Evolutionary conservation across 2,888 invertebrate genomes (phyloP).

Genomic region (Carcina quercana): DNA sequence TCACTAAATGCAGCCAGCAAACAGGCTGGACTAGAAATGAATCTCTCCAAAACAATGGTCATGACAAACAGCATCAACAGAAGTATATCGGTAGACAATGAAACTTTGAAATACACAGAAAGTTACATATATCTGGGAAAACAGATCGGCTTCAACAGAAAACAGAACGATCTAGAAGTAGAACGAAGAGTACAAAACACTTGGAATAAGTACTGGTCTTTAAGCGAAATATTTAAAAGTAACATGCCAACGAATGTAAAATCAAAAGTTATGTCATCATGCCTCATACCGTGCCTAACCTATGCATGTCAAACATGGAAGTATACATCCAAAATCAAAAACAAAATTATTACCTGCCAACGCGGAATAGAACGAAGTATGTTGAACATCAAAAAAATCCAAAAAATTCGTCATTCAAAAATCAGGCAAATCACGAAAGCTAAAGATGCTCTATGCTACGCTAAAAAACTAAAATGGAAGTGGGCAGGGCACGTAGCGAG

Average conservation of each 20-base stretch:
- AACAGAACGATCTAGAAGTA: constrained; percentile 11
- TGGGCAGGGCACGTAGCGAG: no score
- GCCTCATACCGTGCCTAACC: constrained; percentile 9
- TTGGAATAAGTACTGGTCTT: constrained; percentile 11
- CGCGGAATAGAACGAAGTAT: constrained; percentile 12
- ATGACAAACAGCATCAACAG: constrained; percentile 8
- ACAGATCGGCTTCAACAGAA: constrained; percentile 9
- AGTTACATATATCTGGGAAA: constrained; percentile 14
- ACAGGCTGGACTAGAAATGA: constrained; percentile 9
- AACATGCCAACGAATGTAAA: constrained; percentile 7
- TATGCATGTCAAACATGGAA: constrained; percentile 14
- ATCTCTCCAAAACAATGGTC: constrained; percentile 8
- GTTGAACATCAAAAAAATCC: constrained; percentile 1
- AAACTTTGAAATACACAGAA: constrained; percentile 2
- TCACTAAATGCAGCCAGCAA: constrained; percentile 7
- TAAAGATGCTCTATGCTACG: no score
- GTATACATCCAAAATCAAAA: constrained; percentile 4
- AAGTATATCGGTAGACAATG: neutral
- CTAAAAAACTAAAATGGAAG: no score
- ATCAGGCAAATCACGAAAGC: no score
- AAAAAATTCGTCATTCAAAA: no score
- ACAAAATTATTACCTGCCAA: constrained; percentile 6
- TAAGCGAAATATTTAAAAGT: constrained; percentile 6
- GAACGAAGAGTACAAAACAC: constrained; percentile 8
- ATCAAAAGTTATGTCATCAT: constrained; percentile 7